Conservation (phyloP, 1,140 invertebrate genomes). For the Drosophila ohnishii region DNA sequence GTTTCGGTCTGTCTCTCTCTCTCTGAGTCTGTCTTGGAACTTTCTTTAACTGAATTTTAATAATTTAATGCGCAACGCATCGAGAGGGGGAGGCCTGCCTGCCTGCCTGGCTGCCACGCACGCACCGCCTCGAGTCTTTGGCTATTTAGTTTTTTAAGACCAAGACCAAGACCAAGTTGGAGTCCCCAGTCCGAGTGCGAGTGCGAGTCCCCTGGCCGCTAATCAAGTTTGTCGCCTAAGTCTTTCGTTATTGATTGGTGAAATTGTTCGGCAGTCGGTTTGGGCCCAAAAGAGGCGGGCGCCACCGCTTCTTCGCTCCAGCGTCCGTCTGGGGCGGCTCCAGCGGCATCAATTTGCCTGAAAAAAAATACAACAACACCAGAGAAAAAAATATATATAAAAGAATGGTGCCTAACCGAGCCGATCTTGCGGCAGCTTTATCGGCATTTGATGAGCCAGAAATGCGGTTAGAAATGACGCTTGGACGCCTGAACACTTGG, state of each 20-base stretch:
- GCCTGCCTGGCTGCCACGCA: constrained; percentile 40
- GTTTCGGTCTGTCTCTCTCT: constrained; percentile 29
- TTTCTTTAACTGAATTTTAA: constrained; percentile 82
- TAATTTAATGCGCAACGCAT: constrained; percentile 76
- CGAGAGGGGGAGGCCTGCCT: constrained; percentile 24
- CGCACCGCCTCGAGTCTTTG: constrained; percentile 31
- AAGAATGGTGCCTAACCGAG: constrained; percentile 49
- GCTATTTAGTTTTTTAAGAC: constrained; percentile 21
- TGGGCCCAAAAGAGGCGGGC: constrained; percentile 47
- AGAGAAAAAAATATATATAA: neutral
- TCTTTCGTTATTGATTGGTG: constrained; percentile 82
- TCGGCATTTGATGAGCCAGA: constrained; percentile 41
- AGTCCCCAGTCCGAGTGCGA: neutral
- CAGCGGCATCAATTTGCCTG: constrained; percentile 49
- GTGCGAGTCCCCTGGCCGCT: constrained; percentile 36
- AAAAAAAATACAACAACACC: neutral
- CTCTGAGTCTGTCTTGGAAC: constrained; percentile 47
- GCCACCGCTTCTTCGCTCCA: constrained; percentile 27
- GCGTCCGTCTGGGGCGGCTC: constrained; percentile 48
- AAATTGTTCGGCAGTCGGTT: constrained; percentile 63
- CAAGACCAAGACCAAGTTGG: constrained; percentile 12
- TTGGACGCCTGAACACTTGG: neutral
- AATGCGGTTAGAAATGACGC: constrained; percentile 47
- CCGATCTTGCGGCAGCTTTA: constrained; percentile 40
- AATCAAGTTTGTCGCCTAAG: constrained; percentile 81